Base-by-base conservation (phyloP, 2,888 invertebrate species). In the Ophraella communa region DNA sequence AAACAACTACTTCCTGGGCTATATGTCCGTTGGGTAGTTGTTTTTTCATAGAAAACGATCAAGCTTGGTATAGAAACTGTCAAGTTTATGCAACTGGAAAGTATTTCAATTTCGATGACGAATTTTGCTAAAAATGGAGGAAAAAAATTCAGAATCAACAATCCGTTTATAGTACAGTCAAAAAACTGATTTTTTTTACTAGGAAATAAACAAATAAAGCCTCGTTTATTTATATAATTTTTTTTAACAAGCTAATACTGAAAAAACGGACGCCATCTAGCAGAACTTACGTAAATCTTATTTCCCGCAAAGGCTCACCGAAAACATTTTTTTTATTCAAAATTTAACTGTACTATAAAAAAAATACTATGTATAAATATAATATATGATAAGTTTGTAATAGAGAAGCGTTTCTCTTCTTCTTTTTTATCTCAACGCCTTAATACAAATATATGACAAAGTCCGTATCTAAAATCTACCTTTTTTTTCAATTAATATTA, bases 361-460 rank as follows among this genome's bases (percentile, higher is more conserved):
- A 67, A 78, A 79, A 79, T 76, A 79, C 79, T 78, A 79, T 75
- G 74, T 79, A 77, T 78, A 78, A 78, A 79, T 79, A 78, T 78
- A 75, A 72, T 71, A 69, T 70, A 72, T 74, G 69, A 71, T 69
- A 66, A 62, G 64, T 67, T 68, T 62, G 65, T 67, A 70, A 73
- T 78, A 77, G 74, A 76, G 78, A 78, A 79, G 78, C 78, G 76
- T 76, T 8, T 76, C 71, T 72, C 62, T 67, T 59, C 73, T n/a
- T n/a, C n/a, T n/a, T n/a, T n/a, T n/a, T n/a, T n/a, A n/a, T n/a
- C n/a, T n/a, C n/a, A n/a, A 75, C 73, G 71, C 68, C 71, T 75
- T 65, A 74, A 78, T 77, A 78, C 76, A 78, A 77, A 78, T 78
- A 78, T 78, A 78, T 77, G 78, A 77, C 76, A 75, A 78, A 78